Percentiles rank a stretch among this genome's conserved stretches.
phyloP scores from a whole-genome alignment of 1,140 invertebrate genomes.

The Drosophila azteca region DNA sequence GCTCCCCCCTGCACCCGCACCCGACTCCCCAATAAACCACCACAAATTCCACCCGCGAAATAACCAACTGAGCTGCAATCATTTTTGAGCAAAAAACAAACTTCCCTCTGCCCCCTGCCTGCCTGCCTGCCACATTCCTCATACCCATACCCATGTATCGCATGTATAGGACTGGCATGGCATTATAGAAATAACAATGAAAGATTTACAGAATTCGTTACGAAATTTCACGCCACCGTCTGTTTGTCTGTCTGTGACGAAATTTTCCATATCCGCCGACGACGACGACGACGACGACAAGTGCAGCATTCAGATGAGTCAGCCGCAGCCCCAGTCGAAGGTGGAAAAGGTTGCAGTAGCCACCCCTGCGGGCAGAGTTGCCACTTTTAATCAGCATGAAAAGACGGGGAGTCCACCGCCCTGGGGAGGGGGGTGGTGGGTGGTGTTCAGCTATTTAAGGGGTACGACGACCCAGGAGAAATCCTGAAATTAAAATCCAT shows the following conservation, averaged over 20 bases:
- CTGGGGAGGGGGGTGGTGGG: no score
- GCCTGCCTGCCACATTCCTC: conserved; percentile 45
- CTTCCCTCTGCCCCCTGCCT: conserved; percentile 23
- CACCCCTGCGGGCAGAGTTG: conserved; percentile 45
- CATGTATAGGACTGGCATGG: conserved; percentile 47
- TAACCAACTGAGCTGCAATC: conserved; percentile 78
- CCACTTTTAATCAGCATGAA: conserved; percentile 79
- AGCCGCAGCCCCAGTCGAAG: conserved; percentile 1
- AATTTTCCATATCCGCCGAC: conserved; percentile 53
- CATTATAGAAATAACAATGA: conserved; percentile 74
- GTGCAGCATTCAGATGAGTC: conserved; percentile 59
- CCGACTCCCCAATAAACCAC: conserved; percentile 12
- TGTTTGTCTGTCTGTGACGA: conserved; percentile 83
- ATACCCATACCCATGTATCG: conserved; percentile 60
- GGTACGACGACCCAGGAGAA: conserved; percentile 18
- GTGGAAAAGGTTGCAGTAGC: conserved; percentile 65
- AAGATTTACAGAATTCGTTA: conserved; percentile 80
- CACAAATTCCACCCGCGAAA: conserved; percentile 52
- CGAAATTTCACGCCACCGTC: conserved; percentile 83
- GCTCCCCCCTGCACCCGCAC: no score
- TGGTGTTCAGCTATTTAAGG: conserved; percentile 74
- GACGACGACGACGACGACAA: conserved; percentile 37
- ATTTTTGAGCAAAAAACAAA: conserved; percentile 80
- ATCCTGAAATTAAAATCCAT: conserved; percentile 60
- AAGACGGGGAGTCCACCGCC: no score